These are phyloP conservation scores for Montipora capricornis DNA, from an alignment of 64 coral and sea anemone species.

Conservation along the genomic window DNA sequence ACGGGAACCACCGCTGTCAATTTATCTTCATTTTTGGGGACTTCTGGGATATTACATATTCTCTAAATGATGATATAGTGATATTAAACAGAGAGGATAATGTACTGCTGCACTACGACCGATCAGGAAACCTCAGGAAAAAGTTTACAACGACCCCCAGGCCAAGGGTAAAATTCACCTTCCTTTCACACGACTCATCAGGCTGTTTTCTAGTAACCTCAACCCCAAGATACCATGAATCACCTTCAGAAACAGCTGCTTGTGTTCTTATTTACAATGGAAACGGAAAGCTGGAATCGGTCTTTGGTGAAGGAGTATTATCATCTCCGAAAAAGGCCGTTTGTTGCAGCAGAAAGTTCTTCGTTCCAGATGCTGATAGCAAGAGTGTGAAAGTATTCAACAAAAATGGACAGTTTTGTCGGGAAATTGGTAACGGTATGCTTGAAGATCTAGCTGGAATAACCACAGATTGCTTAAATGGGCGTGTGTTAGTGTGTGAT, in stretches of 20 bases:
- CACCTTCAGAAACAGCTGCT: neutral
- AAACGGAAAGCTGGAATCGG: conserved; percentile 23
- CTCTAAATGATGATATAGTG: conserved; percentile 56
- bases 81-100: conserved; percentile 68
- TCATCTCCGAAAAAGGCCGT: conserved; percentile 44
- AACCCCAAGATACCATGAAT: neutral
- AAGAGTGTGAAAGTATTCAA: conserved; percentile 47
- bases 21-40: conserved; percentile 64
- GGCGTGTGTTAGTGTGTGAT: conserved; percentile 46
- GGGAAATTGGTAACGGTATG: neutral
- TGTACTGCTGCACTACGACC: conserved; percentile 69
- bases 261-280: conserved; percentile 54
- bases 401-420: conserved; percentile 16
- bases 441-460: conserved; percentile 24
- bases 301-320: conserved; percentile 63
- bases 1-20: conserved; percentile 15
- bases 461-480: conserved; percentile 20
- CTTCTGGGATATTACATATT: conserved; percentile 46
- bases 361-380: conserved; percentile 2
- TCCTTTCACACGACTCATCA: conserved; percentile 46
- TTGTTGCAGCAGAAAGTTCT: conserved; percentile 58
- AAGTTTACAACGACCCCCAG: conserved; percentile 33
- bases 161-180: conserved; percentile 46
- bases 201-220: conserved; percentile 55
- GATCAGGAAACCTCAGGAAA: conserved; percentile 48